Evolutionary conservation across 2,888 invertebrate genomes (phyloP).

Genomic region (Noctua pronuba): DNA sequence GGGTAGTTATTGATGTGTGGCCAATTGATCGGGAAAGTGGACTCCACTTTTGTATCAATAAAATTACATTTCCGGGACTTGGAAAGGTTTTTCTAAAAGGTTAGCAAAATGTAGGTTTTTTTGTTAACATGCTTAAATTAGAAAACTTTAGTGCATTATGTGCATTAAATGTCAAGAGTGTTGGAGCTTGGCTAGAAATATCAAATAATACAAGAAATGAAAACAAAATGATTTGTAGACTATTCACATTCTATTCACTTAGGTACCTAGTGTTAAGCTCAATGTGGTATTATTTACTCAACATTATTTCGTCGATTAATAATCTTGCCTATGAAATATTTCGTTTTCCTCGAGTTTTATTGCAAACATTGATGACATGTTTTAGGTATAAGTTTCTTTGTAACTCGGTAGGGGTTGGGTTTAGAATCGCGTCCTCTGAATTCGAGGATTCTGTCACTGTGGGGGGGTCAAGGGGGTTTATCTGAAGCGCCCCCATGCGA

Average conservation of each 20-base stretch:
- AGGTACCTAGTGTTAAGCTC: not conserved
- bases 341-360: not conserved
- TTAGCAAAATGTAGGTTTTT: not conserved
- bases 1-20: slow-evolving; percentile 33
- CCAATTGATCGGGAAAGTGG: slow-evolving; percentile 1
- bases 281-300: no score
- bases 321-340: not conserved
- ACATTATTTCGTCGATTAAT: not conserved
- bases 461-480: no score
- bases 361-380: not conserved
- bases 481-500: no score
- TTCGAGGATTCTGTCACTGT: no score
- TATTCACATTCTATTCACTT: not conserved
- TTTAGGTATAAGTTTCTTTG: not conserved
- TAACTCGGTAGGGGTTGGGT: not conserved
- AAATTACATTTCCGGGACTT: not conserved
- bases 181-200: not conserved
- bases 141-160: no score
- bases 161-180: no score
- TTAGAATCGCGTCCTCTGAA: no score
- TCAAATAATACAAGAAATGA: not conserved
- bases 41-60: not conserved
- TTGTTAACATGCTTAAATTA: not conserved
- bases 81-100: not conserved
- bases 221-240: not conserved